Base-by-base conservation (phyloP, 2,888 invertebrate genomes). In the Diogma glabrata region DNA sequence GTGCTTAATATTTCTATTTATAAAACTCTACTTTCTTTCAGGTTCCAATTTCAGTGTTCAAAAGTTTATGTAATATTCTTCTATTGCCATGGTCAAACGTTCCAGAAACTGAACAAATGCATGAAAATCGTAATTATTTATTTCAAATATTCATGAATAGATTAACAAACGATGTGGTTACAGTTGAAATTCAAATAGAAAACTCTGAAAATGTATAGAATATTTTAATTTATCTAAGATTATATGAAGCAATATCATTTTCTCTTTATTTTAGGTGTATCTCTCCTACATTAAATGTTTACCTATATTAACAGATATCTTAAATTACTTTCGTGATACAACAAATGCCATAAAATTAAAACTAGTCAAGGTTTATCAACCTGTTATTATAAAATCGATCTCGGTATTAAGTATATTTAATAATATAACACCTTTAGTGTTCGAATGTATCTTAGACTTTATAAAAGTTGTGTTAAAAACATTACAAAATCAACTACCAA, bases 31-130 rank as follows among this genome's bases (percentile, higher is more conserved):
- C n/a, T 19, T 23, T 7, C 24, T 46, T 46, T 16, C 12, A 46
- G 46, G 23, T 16, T 46, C 46, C 46, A 16, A 24, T 46, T 4
- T 62, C 65, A 50, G 62, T 70, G 22, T 65, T 67, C 53, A 64
- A 66, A 54, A 65, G 66, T 52, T 54, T 70, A 49, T 65, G 69
- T 36, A 68, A 69, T 58, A 67, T 66, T 52, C 60, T 70, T 56
- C 63, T 69, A 19, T 56, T 70, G 53, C 68, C 70, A 4, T 70
- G 69, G 69, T 62, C 64, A 53, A 58, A 63, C 54, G 60, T 66
- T 10, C 57, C 60, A 10, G 65, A 67, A 20, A 63, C 60, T 49
- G 65, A 68, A 28, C 69, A 70, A 57, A 65, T 67, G 28, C 67
- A 63, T 56, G 60, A 61, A 14, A 60, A 65, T 2, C 64, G 70